Base-by-base conservation (phyloP, 2,888 invertebrate genomes). In the Drosophila setosimentum region DNA sequence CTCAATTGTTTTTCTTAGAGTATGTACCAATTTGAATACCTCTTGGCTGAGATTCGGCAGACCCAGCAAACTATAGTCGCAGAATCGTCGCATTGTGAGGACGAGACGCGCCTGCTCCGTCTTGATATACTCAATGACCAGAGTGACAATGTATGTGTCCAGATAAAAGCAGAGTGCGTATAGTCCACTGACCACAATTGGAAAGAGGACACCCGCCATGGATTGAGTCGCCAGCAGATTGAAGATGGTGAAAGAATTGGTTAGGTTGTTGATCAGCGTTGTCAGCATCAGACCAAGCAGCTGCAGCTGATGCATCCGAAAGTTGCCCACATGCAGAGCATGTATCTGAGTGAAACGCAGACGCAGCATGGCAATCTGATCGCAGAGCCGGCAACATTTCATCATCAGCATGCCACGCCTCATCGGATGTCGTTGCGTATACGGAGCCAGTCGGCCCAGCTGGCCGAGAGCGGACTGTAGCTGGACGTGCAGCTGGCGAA, bases 301-400 rank as follows among this genome's bases (percentile, higher is more conserved):
- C 74, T 91, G 91, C 35, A 89, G 73, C 64, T 91, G 91, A 53
- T 91, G 92, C 81, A 90, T 79, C 8, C 68, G 64, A n/a, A 89
- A 76, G 65, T 83, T 83, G 27, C 78, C 78, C 45, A 51, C 40
- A 45, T 85, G 76, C 11, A 91, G 61, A 0, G 24, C 45, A n/a
- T 84, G 65, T 24, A 89, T 91, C 21, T 82, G 51, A 0, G 24
- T 32, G 58, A 78, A 90, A 0, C 74, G 66, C 0, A 7, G 2
- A 0, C 82, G 75, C 21, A 91, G 32, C 27, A 42, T 30, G 32
- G 71, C 78, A 64, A 91, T 51, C 2, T 80, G 78, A 58, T 89
- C 84, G 48, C 85, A 79, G 18, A 88, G 71, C 6, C 68, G 59
- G 5, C 82, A 62, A 35, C 82, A 78, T n/a, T 68, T 58, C 8